phyloP scores from a whole-genome alignment of 2,888 invertebrate genomes.

The Cerastoderma edule region DNA sequence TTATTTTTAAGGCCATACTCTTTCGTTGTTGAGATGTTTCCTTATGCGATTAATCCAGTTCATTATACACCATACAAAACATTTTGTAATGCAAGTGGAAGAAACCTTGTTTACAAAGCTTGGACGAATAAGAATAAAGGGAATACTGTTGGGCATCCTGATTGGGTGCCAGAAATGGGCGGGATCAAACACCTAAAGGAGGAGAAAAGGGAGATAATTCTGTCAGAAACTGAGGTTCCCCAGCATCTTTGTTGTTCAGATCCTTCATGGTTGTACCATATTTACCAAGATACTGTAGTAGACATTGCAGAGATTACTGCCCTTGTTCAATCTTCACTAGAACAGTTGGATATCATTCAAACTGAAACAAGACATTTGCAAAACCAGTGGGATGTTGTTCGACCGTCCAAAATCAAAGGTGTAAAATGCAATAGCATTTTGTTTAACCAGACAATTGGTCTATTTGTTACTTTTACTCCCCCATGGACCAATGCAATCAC shows the following conservation, averaged over 20 bases:
- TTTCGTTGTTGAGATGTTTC: constrained; percentile 85
- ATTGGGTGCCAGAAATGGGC: constrained; percentile 82
- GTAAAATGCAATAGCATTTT: no score
- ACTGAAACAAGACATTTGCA: not conserved
- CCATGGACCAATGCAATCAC: constrained; percentile 73
- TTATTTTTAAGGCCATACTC: constrained; percentile 83
- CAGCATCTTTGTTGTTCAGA: constrained; percentile 85
- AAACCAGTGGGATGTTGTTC: not conserved
- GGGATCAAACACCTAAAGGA: constrained; percentile 83
- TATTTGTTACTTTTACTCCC: constrained; percentile 67
- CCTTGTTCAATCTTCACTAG: constrained; percentile 48
- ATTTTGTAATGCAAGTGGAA: constrained; percentile 79
- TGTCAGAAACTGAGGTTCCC: constrained; percentile 78
- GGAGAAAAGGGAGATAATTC: constrained; percentile 78
- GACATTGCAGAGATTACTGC: constrained; percentile 72
- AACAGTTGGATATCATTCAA: not conserved
- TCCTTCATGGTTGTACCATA: constrained; percentile 85
- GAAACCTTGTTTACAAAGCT: constrained; percentile 82
- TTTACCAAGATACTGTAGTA: constrained; percentile 85
- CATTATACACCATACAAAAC: constrained; percentile 84
- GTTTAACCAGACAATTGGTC: no score
- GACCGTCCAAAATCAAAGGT: constrained; percentile 57
- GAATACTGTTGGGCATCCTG: constrained; percentile 82
- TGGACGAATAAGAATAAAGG: constrained; percentile 83
- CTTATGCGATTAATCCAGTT: constrained; percentile 84